Base-by-base conservation (phyloP, 2,113 vertebrate genomes). In the Stigmatopora nigra region DNA sequence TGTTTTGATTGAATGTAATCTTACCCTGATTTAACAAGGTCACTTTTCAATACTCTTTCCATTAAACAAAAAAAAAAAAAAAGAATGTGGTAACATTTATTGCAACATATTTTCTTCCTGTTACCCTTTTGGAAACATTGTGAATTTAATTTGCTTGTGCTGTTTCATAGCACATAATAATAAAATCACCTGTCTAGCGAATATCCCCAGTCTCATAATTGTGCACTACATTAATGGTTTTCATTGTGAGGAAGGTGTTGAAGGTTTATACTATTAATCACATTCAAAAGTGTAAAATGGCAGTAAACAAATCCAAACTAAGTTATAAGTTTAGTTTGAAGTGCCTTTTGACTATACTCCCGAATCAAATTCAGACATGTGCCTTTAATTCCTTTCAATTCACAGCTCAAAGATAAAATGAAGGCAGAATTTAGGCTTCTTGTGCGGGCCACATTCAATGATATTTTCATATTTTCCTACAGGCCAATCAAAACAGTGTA, bases 121-220 rank as follows among this genome's bases (percentile, higher is more conserved):
- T 69, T 75, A 45, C 36, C 45, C 31, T 64, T 64, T 70, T 75
- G n/a, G 19, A 45, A 61, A 22, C 5, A 13, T 45, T 38, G 59
- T 44, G 59, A 22, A 20, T 61, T 61, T 13, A 15, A 19, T 61
- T 6, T 19, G 36, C 13, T 64, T 82, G 64, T 78, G 74, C 66
- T 84, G 70, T 80, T 74, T 79, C 77, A 73, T 65, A 71, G 47
- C 70, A 20, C 52, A 74, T 79, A 57, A 70, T 73, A 84, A 87
- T 88, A 85, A 86, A 88, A 49, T 78, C 61, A 59, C 49, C 57
- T 53, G 73, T 73, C 66, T 67, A 44, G 65, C 46, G 3, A 69
- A 56, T 73, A 22, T n/a, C 53, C 9, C 68, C 38, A 35, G 11
- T 45, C 59, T 61, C n/a, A 19, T 45, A 38, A 16, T 59, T 59